phyloP scores from a whole-genome alignment of 2,888 invertebrate genomes.

The Ormyrus pomaceus region DNA sequence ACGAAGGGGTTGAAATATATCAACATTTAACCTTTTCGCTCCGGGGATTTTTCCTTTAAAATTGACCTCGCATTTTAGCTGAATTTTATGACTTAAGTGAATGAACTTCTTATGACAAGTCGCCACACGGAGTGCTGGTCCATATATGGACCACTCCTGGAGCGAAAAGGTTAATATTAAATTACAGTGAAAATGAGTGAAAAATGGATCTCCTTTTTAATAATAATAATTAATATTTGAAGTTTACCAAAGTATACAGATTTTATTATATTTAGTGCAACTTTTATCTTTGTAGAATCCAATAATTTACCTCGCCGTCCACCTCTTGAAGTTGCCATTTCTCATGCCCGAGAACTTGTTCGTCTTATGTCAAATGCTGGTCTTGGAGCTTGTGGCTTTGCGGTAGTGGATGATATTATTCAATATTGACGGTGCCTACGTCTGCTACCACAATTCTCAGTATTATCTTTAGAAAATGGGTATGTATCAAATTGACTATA shows the following conservation, averaged over 20 bases:
- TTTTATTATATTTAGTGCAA: neutral
- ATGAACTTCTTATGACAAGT: too few relatives aligned
- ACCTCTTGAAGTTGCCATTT: slow-evolving; percentile 93
- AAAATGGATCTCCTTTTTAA: neutral
- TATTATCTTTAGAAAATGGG: neutral
- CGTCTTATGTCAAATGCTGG: slow-evolving; percentile 93
- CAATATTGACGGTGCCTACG: slow-evolving; percentile 79
- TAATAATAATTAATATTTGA: neutral
- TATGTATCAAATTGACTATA: too few relatives aligned
- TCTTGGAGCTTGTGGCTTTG: slow-evolving; percentile 96
- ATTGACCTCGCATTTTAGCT: too few relatives aligned
- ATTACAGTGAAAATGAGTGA: too few relatives aligned
- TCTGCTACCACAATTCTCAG: slow-evolving; percentile 66
- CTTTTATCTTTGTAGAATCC: slow-evolving; percentile 81
- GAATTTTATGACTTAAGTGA: too few relatives aligned
- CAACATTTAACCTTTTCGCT: too few relatives aligned
- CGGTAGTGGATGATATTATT: slow-evolving; percentile 90
- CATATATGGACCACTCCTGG: too few relatives aligned
- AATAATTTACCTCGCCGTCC: slow-evolving; percentile 93
- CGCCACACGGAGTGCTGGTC: too few relatives aligned
- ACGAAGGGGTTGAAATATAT: too few relatives aligned
- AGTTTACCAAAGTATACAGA: neutral
- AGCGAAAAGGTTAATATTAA: too few relatives aligned
- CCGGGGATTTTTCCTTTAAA: too few relatives aligned
- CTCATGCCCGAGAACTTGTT: slow-evolving; percentile 92